A percentile compares a stretch with the other conserved stretches of the same genome.
Conservation (phyloP, 2,113 vertebrate genomes). For the Pardalotus punctatus region DNA sequence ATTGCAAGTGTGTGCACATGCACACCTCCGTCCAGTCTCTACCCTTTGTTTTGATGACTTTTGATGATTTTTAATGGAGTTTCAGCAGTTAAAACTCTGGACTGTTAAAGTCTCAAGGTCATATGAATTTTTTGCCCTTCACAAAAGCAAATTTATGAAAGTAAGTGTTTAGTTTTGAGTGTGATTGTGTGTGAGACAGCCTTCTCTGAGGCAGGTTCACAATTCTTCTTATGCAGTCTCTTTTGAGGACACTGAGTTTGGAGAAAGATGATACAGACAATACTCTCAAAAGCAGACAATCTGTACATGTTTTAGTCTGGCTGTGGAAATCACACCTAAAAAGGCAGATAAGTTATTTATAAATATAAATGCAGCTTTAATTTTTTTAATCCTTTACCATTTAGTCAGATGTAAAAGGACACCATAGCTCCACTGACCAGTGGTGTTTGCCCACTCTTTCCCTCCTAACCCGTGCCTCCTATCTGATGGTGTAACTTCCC, state of each 20-base stretch:
- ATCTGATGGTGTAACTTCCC: neutral
- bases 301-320: neutral
- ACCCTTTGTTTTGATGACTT: neutral
- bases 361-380: neutral
- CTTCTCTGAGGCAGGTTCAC: neutral
- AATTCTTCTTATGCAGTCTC: neutral
- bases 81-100: neutral
- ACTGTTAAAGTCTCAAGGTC: neutral
- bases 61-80: neutral
- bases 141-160: neutral
- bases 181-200: neutral
- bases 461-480: neutral
- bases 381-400: neutral
- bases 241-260: neutral
- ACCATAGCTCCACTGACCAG: neutral
- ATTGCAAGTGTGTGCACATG: neutral
- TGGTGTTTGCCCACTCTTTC: neutral
- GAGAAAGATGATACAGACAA: neutral
- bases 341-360: neutral
- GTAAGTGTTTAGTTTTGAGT: neutral
- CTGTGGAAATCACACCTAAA: neutral
- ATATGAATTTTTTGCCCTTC: neutral
- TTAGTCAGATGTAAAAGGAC: neutral
- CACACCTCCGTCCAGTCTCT: rapidly evolving
- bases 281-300: neutral